Evolutionary conservation across 2,888 invertebrate genomes (phyloP).

Genomic region (Siphlonurus alternatus): DNA sequence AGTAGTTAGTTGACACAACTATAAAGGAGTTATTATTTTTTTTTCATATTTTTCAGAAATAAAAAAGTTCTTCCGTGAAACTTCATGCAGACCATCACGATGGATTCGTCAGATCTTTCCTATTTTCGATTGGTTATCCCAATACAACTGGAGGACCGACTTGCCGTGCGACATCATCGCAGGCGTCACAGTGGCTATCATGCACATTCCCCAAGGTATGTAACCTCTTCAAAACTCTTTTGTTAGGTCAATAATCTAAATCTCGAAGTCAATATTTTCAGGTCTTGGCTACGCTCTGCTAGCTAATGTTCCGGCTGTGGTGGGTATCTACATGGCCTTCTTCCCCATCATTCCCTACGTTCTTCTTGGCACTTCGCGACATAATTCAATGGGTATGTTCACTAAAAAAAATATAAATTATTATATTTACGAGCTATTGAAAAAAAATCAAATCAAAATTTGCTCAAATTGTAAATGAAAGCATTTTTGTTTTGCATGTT

Average conservation of each 20-base stretch:
- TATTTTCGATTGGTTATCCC: slow-evolving; percentile 44
- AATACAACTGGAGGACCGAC: slow-evolving; percentile 41
- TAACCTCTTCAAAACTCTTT: not conserved
- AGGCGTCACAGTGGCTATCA: slow-evolving; percentile 73
- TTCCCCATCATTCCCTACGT: slow-evolving; percentile 43
- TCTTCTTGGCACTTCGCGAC: slow-evolving; percentile 45
- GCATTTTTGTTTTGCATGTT: no score
- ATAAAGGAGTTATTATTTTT: no score
- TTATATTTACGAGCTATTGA: not conserved
- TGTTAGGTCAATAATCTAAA: not conserved
- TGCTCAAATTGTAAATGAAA: no score
- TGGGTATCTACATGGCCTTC: slow-evolving; percentile 42
- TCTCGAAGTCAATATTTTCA: slow-evolving; percentile 4
- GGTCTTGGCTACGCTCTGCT: slow-evolving; percentile 18
- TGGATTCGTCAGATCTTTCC: slow-evolving; percentile 28
- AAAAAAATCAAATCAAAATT: no score
- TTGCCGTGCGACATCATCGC: slow-evolving; percentile 59
- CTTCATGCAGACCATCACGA: not conserved
- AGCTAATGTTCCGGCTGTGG: slow-evolving; percentile 23
- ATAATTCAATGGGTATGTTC: slow-evolving; percentile 47
- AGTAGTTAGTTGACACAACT: no score
- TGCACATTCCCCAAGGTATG: slow-evolving; percentile 78
- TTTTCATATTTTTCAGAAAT: no score
- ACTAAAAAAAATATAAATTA: slow-evolving; percentile 4
- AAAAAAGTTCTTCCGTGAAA: not conserved